phyloP scores from a whole-genome alignment of 2,888 invertebrate species.

The Agrochola circellaris region DNA sequence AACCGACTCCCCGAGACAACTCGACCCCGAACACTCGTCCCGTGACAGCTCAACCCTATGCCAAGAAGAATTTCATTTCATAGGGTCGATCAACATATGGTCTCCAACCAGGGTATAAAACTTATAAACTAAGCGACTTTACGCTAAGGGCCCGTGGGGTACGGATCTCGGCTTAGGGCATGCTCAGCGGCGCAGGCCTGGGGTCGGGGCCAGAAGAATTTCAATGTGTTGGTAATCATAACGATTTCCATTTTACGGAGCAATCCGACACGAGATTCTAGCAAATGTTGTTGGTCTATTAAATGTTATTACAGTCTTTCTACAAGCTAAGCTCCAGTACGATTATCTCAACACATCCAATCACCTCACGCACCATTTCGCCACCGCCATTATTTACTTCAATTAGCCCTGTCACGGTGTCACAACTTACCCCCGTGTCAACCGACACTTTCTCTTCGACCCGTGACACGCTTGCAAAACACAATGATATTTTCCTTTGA shows the following conservation, averaged over 20 bases:
- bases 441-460: slow-evolving; percentile 86
- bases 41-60: background rate
- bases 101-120: too few relatives aligned
- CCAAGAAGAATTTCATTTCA: background rate
- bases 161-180: too few relatives aligned
- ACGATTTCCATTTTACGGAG: background rate
- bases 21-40: too few relatives aligned
- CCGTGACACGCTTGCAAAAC: slow-evolving; percentile 84
- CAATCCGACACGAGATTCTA: background rate
- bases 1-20: too few relatives aligned
- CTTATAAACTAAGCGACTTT: too few relatives aligned
- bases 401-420: slow-evolving; percentile 52
- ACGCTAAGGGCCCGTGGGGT: too few relatives aligned
- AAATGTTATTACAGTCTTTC: background rate
- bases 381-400: slow-evolving; percentile 55
- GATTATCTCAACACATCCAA: slow-evolving; percentile 42
- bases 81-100: too few relatives aligned
- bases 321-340: background rate
- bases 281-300: background rate
- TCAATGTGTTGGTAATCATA: background rate
- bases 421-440: slow-evolving; percentile 36
- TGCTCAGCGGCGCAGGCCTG: too few relatives aligned
- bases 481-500: slow-evolving; percentile 75
- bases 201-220: background rate
- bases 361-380: slow-evolving; percentile 53